These are phyloP conservation scores for Tretioscincus oriximinensis DNA, from an alignment of 2,113 vertebrate genomes.

Conservation along the genomic window DNA sequence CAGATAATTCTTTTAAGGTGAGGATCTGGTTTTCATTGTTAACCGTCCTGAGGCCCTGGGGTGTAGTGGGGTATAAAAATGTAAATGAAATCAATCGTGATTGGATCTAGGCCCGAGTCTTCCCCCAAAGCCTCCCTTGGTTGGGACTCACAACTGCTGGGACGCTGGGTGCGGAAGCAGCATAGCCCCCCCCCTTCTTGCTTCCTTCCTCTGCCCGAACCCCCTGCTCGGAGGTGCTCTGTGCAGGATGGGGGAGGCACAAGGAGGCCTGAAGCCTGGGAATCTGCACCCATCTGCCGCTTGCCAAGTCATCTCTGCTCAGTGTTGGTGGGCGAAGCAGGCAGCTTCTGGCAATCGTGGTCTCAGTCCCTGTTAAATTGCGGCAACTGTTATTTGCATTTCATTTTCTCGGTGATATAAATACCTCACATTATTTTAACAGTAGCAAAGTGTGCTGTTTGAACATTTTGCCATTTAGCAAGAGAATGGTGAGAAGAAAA, in stretches of 20 bases:
- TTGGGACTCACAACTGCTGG: no score
- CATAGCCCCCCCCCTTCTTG: no score
- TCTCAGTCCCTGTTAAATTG: fast-evolving
- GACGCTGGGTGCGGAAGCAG: no score
- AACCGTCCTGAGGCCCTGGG: no score
- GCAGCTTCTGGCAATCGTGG: fast-evolving
- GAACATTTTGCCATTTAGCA: background rate
- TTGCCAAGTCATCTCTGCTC: background rate
- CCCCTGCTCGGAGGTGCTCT: background rate
- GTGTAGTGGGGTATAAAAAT: no score
- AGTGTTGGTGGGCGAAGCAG: background rate
- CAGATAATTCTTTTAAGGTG: no score
- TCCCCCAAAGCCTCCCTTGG: no score
- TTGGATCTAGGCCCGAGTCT: no score
- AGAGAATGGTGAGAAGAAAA: constrained; percentile 2
- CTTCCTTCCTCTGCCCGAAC: no score
- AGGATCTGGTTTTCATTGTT: no score
- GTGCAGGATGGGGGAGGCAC: background rate
- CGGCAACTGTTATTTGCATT: background rate
- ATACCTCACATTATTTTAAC: background rate
- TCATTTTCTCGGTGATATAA: background rate
- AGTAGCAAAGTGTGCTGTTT: background rate
- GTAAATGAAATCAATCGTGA: no score
- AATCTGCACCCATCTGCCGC: fast-evolving
- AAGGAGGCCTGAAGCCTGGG: fast-evolving